A percentile compares a stretch with the other conserved stretches of the same genome.
phyloP scores from a whole-genome alignment of 2,888 invertebrate genomes.

The Syritta pipiens region DNA sequence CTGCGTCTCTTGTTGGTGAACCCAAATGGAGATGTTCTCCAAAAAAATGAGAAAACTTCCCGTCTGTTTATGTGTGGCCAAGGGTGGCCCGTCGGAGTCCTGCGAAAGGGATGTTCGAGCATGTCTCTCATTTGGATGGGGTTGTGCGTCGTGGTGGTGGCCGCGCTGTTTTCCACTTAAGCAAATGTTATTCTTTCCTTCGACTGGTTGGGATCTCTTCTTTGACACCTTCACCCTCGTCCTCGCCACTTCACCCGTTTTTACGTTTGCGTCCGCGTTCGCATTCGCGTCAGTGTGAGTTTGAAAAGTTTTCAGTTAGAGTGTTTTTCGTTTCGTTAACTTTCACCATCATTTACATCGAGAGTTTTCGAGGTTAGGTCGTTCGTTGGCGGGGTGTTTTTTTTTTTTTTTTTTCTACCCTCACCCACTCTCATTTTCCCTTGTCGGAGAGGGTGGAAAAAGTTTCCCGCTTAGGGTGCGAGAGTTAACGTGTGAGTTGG shows the following conservation, averaged over 20 bases:
- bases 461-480: constrained; percentile 46
- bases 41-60: constrained; percentile 38
- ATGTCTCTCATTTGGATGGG: constrained; percentile 19
- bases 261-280: neutral
- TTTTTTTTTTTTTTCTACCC: constrained; percentile 3
- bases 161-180: constrained; percentile 18
- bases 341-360: constrained; percentile 65
- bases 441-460: constrained; percentile 26
- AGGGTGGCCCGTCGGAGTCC: neutral
- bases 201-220: constrained; percentile 25
- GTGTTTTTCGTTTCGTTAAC: constrained; percentile 61
- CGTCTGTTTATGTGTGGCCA: neutral
- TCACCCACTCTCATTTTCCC: neutral
- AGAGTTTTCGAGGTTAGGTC: too few relatives aligned
- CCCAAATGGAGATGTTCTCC: constrained; percentile 49
- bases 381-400: too few relatives aligned
- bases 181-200: constrained; percentile 33
- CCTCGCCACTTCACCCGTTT: neutral
- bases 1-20: constrained; percentile 23
- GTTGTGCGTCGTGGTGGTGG: neutral
- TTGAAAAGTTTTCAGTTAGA: constrained; percentile 65
- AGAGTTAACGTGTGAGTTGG: constrained; percentile 61
- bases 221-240: constrained; percentile 6
- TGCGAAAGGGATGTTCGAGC: constrained; percentile 6
- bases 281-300: constrained; percentile 22